Conservation (phyloP, 1,140 invertebrate genomes). For the Zaprionus capensis region DNA sequence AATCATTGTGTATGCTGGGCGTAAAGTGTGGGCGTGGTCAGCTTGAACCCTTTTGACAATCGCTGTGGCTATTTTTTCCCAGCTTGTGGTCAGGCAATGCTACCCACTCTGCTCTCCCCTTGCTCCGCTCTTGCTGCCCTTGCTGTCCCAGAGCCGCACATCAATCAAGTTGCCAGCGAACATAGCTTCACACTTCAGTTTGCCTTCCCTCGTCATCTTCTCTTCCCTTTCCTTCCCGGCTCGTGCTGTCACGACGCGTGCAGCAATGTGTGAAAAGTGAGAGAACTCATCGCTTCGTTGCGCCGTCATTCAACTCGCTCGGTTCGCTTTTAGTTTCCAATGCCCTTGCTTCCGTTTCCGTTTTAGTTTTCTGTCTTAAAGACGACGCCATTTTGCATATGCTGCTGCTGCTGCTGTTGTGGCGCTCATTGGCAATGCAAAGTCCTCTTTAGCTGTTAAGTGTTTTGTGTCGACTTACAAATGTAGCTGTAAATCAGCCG, state of each 20-base stretch:
- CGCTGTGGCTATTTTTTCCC: slow-evolving; percentile 55
- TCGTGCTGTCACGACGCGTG: slow-evolving; percentile 38
- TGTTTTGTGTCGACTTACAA: slow-evolving; percentile 77
- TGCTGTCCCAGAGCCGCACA: slow-evolving; percentile 45
- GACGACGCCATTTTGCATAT: slow-evolving; percentile 45
- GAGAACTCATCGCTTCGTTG: slow-evolving; percentile 41
- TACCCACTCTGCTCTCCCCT: background rate
- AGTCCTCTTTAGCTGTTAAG: slow-evolving; percentile 80
- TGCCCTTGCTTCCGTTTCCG: slow-evolving; percentile 40
- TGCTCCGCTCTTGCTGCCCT: slow-evolving; percentile 29
- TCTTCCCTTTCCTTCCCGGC: slow-evolving; percentile 24
- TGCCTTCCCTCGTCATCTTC: background rate
- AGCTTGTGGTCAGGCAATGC: slow-evolving; percentile 53
- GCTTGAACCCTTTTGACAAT: slow-evolving; percentile 69
- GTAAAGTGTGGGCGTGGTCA: slow-evolving; percentile 27
- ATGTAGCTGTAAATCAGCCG: slow-evolving; percentile 72
- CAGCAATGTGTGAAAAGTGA: slow-evolving; percentile 71
- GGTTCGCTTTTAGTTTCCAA: slow-evolving; percentile 21
- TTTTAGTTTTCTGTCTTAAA: slow-evolving; percentile 39
- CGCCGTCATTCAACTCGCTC: slow-evolving; percentile 34
- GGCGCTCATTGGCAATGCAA: slow-evolving; percentile 75
- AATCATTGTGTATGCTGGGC: slow-evolving; percentile 52
- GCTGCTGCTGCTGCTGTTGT: slow-evolving; percentile 16
- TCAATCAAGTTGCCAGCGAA: slow-evolving; percentile 66
- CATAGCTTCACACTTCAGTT: slow-evolving; percentile 19